These are phyloP conservation scores for Zaprionus vittiger DNA, from an alignment of 1,140 invertebrate genomes.

Conservation along the genomic window DNA sequence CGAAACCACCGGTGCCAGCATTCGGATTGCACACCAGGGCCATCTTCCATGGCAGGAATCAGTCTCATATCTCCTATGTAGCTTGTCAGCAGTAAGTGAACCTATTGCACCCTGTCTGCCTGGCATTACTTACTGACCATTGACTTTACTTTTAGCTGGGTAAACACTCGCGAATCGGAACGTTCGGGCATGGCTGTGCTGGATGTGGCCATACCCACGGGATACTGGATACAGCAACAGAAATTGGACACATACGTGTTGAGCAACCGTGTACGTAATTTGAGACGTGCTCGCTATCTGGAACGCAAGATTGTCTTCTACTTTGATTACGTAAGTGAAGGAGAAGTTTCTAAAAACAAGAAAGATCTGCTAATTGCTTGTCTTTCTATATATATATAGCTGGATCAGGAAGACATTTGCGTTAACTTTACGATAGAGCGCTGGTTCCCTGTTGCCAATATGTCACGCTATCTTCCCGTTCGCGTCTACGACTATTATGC, in stretches of 20 bases:
- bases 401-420: slow-evolving; percentile 93
- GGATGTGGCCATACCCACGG: slow-evolving; percentile 96
- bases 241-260: slow-evolving; percentile 93
- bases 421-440: slow-evolving; percentile 96
- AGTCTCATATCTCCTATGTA: slow-evolving; percentile 94
- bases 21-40: slow-evolving; percentile 90
- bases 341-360: neutral
- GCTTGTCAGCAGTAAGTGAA: slow-evolving; percentile 90
- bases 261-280: slow-evolving; percentile 89
- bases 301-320: slow-evolving; percentile 95
- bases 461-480: slow-evolving; percentile 95
- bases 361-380: neutral
- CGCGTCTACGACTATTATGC: slow-evolving; percentile 98
- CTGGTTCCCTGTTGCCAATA: slow-evolving; percentile 98
- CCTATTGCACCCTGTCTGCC: neutral
- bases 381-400: slow-evolving; percentile 84
- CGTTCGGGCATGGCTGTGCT: slow-evolving; percentile 96
- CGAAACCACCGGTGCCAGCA: slow-evolving; percentile 91
- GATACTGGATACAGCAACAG: slow-evolving; percentile 97
- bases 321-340: slow-evolving; percentile 93
- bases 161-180: slow-evolving; percentile 89
- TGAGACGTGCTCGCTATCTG: slow-evolving; percentile 92
- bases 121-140: neutral
- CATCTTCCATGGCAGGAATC: slow-evolving; percentile 94
- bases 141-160: slow-evolving; percentile 88